A percentile compares a stretch with the other conserved stretches of the same genome.
Evolutionary conservation across 2,888 invertebrate species (phyloP).

Genomic region (Patella caerulea): DNA sequence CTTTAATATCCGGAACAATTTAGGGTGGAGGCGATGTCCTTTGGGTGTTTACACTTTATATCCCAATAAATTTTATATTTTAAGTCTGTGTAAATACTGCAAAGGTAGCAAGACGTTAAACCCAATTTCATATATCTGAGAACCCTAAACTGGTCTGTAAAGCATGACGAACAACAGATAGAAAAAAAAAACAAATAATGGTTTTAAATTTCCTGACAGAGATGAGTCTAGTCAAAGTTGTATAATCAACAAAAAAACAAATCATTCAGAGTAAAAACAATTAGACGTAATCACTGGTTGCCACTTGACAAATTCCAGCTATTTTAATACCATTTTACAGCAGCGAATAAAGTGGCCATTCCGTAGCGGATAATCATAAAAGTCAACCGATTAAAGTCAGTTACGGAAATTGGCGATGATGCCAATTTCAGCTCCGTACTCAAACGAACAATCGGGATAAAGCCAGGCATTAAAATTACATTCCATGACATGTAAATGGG

Average conservation of each 20-base stretch:
- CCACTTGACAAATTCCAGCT: not conserved
- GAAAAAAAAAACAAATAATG: too few species aligned
- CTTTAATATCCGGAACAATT: too few species aligned
- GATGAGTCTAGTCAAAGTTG: not conserved
- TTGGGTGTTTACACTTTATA: too few species aligned
- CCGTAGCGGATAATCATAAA: not conserved
- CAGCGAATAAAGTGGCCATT: not conserved
- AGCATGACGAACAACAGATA: too few species aligned
- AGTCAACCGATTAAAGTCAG: constrained; percentile 1
- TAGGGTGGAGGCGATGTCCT: too few species aligned
- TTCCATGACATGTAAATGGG: not conserved
- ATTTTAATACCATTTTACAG: too few species aligned
- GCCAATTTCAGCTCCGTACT: not conserved
- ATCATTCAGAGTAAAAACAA: not conserved
- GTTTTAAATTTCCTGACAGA: not conserved
- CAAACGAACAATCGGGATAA: not conserved
- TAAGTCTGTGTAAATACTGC: too few species aligned
- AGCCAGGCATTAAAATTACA: not conserved
- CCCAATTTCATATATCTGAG: too few species aligned
- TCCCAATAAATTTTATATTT: too few species aligned
- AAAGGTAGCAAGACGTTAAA: too few species aligned
- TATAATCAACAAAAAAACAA: not conserved
- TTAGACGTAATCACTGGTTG: not conserved
- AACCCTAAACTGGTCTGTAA: too few species aligned
- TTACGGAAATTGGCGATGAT: not conserved